These are phyloP conservation scores for Spongilla lacustris DNA, from an alignment of 37 sponge, comb jelly and placozoan species.

Conservation along the genomic window DNA sequence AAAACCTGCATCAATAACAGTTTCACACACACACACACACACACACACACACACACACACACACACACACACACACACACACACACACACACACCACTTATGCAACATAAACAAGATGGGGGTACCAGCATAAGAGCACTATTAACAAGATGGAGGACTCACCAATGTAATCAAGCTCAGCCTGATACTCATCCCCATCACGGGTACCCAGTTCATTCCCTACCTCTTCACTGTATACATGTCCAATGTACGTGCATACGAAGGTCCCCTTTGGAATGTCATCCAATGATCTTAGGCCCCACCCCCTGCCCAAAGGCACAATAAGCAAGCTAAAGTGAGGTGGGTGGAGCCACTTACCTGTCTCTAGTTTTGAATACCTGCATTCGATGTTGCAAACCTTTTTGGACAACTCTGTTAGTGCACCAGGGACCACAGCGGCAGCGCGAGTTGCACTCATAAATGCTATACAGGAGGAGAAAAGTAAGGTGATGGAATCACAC, in stretches of 20 bases:
- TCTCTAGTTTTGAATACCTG: slow-evolving; percentile 79
- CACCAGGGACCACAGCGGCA: slow-evolving; percentile 77
- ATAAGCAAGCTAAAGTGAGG: neutral
- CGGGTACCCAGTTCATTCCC: slow-evolving; percentile 60
- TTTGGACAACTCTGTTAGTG: slow-evolving; percentile 86
- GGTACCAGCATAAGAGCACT: too few species aligned
- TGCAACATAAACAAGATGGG: too few species aligned
- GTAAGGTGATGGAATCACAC: neutral
- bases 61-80: too few species aligned
- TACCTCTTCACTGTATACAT: slow-evolving; percentile 65
- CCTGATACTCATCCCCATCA: slow-evolving; percentile 88
- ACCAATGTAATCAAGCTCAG: slow-evolving; percentile 95
- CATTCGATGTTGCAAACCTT: slow-evolving; percentile 64
- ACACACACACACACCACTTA: too few species aligned
- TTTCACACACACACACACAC: too few species aligned
- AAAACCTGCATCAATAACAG: too few species aligned
- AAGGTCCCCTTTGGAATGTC: slow-evolving; percentile 93
- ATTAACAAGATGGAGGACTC: slow-evolving; percentile 10
- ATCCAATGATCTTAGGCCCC: slow-evolving; percentile 86
- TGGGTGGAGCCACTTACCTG: slow-evolving; percentile 33
- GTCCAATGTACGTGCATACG: slow-evolving; percentile 81
- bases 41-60: too few species aligned
- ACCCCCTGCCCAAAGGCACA: slow-evolving; percentile 43
- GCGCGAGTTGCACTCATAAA: slow-evolving; percentile 86
- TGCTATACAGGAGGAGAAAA: slow-evolving; percentile 28